These are phyloP conservation scores for Diaprepes abbreviatus DNA, from an alignment of 2,888 invertebrate species.

Conservation along the genomic window DNA sequence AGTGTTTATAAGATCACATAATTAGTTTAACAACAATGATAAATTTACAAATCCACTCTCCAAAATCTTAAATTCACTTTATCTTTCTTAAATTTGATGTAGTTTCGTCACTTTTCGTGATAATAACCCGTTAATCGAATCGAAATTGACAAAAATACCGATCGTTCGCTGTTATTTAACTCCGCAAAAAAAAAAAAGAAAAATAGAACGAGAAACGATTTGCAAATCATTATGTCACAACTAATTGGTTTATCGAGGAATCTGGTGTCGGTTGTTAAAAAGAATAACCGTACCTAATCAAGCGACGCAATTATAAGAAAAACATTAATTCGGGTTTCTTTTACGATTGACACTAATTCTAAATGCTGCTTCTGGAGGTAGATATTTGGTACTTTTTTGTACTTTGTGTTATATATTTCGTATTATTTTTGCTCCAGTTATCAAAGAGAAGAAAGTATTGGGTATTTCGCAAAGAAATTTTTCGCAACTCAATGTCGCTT, in stretches of 20 bases:
- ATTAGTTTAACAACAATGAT: no score
- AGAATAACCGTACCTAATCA: background rate
- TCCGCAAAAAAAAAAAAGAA: conserved; percentile 52
- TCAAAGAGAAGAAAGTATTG: background rate
- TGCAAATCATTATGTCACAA: conserved; percentile 1
- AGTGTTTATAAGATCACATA: no score
- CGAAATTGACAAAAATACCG: no score
- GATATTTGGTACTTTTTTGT: background rate
- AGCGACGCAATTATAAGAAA: background rate
- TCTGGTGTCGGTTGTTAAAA: background rate
- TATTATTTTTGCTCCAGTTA: background rate
- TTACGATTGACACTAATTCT: background rate
- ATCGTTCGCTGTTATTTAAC: background rate
- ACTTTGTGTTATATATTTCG: no score
- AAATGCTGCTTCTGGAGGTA: background rate
- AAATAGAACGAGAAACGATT: conserved; percentile 52
- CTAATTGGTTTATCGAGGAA: background rate
- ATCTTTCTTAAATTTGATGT: no score
- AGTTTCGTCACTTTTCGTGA: no score
- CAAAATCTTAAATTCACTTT: no score
- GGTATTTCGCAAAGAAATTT: no score
- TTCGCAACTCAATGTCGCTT: no score
- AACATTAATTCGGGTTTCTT: background rate
- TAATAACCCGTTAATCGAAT: no score
- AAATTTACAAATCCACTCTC: no score